phyloP scores from a whole-genome alignment of 2,797 vertebrate genomes.

The Loris lydekkerianus region DNA sequence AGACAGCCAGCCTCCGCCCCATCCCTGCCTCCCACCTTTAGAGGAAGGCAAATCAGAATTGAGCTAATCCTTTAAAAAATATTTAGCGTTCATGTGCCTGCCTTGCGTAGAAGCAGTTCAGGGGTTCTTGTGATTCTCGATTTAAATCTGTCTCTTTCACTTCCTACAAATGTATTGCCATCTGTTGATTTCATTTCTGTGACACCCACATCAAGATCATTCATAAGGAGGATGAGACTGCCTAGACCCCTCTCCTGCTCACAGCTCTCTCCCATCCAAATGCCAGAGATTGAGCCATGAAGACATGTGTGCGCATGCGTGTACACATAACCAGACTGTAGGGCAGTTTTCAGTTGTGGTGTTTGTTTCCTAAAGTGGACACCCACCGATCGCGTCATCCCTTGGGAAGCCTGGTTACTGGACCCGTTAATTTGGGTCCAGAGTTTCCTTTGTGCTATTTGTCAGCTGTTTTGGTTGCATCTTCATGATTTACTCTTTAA shows the following conservation, averaged over 20 bases:
- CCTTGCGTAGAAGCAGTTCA: slow-evolving; percentile 36
- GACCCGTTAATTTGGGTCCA: not conserved
- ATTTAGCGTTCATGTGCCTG: not conserved
- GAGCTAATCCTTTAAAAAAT: slow-evolving; percentile 35
- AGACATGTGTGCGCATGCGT: fast-evolving
- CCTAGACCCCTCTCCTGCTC: slow-evolving; percentile 3
- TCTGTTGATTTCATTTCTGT: slow-evolving; percentile 74
- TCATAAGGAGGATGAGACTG: slow-evolving; percentile 60
- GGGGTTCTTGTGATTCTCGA: slow-evolving; percentile 42
- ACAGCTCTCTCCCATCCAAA: not conserved
- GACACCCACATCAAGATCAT: slow-evolving; percentile 71
- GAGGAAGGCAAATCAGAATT: not conserved
- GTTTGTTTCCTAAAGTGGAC: not conserved
- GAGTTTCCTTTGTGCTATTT: not conserved
- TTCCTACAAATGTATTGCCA: slow-evolving; percentile 67
- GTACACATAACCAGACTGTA: not conserved
- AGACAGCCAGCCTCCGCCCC: not conserved
- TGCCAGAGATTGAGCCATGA: not conserved
- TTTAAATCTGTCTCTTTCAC: slow-evolving; percentile 55
- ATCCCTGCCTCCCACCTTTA: not conserved
- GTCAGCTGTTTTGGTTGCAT: not conserved
- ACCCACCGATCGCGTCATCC: not conserved
- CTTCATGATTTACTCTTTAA: not conserved
- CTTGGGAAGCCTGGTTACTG: not conserved
- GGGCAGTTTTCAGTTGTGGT: not conserved